Evolutionary conservation across 2,113 vertebrate species (phyloP), one percentile per base, ranked within the genome.

Genomic region (Brienomyrus brachyistius): DNA sequence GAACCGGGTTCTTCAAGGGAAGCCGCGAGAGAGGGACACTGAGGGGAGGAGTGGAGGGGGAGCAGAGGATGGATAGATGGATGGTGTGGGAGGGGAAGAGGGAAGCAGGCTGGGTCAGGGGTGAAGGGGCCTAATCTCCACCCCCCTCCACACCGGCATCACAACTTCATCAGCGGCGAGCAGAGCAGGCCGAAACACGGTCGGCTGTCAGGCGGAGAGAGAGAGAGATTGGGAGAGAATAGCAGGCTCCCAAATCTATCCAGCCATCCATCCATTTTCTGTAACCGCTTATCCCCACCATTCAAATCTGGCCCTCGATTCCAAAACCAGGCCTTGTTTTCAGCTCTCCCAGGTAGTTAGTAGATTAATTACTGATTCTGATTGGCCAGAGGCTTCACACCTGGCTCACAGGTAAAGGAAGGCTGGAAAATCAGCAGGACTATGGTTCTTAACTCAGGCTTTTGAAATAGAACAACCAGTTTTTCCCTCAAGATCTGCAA

Each of bases 1-100:
- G 88, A 82, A 86, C 77, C 19, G 40, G 11, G 52, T 52, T 84
- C 89, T 89, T 89, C 89, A 89, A 88, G 90, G 59, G 48, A 88
- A 27, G 45, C 21, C n/a, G 48, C 7, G 80, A 89, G 77, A 56
- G 88, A 17, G 43, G 70, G 66, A 88, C 59, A 66, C 21, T 17
- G n/a, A 31, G n/a, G n/a, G 10, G 83, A 40, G 35, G 74, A 40
- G 31, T 17, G 74, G 6, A 80, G 74, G 74, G 35, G 35, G 74
- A 80, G n/a, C 74, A 80, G 31, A 80, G 74, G 35, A 80, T 80
- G 74, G 74, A 80, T 80, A 19, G 74, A 27, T 70, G 62, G 62
- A 23, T 47, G 35, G 52, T 19, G 90, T 59, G 23, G 48, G 21
- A 47, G 48, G 35, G n/a, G 43, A 59, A 59, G 84, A 62, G 70